phyloP scores from a whole-genome alignment of 2,113 vertebrate genomes.

The Herpailurus yagouaroundi region DNA sequence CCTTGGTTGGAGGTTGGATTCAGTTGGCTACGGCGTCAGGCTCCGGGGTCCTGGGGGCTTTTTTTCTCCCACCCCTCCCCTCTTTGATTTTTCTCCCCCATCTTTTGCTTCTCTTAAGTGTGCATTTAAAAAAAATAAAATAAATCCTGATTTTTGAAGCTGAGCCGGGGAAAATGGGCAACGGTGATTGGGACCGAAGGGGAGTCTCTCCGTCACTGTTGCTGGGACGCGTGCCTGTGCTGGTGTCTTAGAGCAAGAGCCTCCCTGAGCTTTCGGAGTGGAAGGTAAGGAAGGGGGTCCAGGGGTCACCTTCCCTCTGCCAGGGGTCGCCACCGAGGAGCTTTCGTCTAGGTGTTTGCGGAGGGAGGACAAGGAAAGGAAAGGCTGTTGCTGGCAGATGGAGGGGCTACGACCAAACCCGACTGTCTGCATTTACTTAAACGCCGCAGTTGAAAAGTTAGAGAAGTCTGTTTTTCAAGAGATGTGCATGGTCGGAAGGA shows the following conservation, averaged over 20 bases:
- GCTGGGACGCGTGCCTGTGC: constrained; percentile 89
- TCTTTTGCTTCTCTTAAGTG: constrained; percentile 80
- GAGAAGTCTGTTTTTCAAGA: constrained; percentile 80
- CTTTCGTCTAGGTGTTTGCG: constrained; percentile 34
- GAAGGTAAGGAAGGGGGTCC: constrained; percentile 91
- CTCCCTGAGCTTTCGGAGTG: constrained; percentile 95
- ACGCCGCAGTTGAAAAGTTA: constrained; percentile 87
- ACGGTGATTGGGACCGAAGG: constrained; percentile 91
- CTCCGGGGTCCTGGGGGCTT: constrained; percentile 71
- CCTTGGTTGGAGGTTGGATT: constrained; percentile 77
- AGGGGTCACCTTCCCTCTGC: constrained; percentile 70
- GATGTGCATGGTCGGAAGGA: constrained; percentile 61
- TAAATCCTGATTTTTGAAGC: constrained; percentile 90
- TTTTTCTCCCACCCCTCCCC: constrained; percentile 68
- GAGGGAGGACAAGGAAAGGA: constrained; percentile 73
- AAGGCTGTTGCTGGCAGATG: constrained; percentile 78
- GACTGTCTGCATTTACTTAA: constrained; percentile 79
- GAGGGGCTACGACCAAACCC: constrained; percentile 50
- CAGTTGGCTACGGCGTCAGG: constrained; percentile 77
- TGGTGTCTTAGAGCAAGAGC: constrained; percentile 97
- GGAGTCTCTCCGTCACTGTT: constrained; percentile 87
- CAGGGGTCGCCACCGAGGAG: constrained; percentile 69
- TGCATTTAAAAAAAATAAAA: constrained; percentile 68
- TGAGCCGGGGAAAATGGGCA: constrained; percentile 94
- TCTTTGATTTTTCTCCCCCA: constrained; percentile 68